Evolutionary conservation across 2,797 vertebrate genomes (phyloP).

Genomic region (Morelia viridis): DNA sequence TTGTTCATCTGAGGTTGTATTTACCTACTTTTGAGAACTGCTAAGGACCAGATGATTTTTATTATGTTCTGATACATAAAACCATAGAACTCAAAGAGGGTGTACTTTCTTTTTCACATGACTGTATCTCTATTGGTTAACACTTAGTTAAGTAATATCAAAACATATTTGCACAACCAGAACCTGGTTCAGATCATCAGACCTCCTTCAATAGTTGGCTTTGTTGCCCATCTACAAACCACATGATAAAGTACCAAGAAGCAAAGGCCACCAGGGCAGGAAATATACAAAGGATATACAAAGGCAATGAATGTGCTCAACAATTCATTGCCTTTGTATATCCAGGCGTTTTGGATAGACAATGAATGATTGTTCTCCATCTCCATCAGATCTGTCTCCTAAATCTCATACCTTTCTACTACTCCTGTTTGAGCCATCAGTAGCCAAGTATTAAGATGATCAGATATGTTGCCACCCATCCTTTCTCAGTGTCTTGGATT

Average conservation of each 20-base stretch:
- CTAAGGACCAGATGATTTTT: no score
- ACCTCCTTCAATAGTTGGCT: not conserved
- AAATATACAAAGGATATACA: not conserved
- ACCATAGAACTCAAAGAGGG: no score
- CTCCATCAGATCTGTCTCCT: not conserved
- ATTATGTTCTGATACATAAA: no score
- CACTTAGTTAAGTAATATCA: not conserved
- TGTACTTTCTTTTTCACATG: no score
- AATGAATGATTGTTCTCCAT: not conserved
- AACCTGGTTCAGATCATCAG: not conserved
- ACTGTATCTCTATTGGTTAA: not conserved
- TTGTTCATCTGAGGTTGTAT: no score
- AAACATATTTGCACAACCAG: not conserved
- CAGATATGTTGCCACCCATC: not conserved
- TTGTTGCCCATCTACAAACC: not conserved
- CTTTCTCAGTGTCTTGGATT: not conserved
- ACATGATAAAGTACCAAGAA: not conserved
- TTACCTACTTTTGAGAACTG: no score
- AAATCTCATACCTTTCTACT: not conserved
- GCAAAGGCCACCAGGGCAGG: not conserved
- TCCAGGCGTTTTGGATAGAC: not conserved
- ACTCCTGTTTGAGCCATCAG: not conserved
- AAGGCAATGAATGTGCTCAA: not conserved
- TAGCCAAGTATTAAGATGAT: not conserved
- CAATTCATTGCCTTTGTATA: not conserved